These are phyloP conservation scores for Drosophila eugracilis DNA, from an alignment of 1,140 invertebrate genomes.

Conservation along the genomic window DNA sequence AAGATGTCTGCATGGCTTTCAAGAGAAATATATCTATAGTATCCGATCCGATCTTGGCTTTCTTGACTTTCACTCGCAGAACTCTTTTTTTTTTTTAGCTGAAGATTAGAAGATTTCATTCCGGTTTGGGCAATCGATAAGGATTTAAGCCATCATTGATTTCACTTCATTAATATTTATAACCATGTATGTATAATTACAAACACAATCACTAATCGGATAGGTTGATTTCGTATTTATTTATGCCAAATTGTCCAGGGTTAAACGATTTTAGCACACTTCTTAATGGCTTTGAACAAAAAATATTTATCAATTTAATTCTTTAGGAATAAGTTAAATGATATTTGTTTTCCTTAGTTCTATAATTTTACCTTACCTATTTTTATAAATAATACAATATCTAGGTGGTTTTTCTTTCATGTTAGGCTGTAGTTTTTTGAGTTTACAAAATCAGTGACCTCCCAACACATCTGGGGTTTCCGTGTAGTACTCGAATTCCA, in stretches of 20 bases:
- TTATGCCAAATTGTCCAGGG: background rate
- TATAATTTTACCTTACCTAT: too few species aligned
- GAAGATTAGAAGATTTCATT: background rate
- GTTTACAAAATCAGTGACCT: slow-evolving; percentile 1
- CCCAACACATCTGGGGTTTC: slow-evolving; percentile 7
- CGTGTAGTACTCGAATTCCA: slow-evolving; percentile 20
- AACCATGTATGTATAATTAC: background rate
- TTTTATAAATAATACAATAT: background rate
- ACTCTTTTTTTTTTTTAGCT: background rate
- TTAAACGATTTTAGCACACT: background rate
- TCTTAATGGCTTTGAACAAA: background rate
- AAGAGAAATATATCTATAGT: background rate
- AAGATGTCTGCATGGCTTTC: background rate
- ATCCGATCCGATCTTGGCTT: background rate
- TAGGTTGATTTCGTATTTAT: background rate
- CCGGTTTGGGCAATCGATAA: slow-evolving; percentile 4
- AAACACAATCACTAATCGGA: background rate
- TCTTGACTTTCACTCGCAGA: slow-evolving; percentile 35
- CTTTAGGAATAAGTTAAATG: too few species aligned
- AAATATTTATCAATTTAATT: background rate
- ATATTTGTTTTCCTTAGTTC: too few species aligned
- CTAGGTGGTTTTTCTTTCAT: background rate
- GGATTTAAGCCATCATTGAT: slow-evolving; percentile 18
- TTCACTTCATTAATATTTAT: slow-evolving; percentile 43
- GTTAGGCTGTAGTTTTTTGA: background rate